A percentile compares a stretch with the other conserved stretches of the same genome.
These are phyloP conservation scores for Therioaphis trifolii DNA, from an alignment of 2,888 invertebrate genomes.

Conservation along the genomic window DNA sequence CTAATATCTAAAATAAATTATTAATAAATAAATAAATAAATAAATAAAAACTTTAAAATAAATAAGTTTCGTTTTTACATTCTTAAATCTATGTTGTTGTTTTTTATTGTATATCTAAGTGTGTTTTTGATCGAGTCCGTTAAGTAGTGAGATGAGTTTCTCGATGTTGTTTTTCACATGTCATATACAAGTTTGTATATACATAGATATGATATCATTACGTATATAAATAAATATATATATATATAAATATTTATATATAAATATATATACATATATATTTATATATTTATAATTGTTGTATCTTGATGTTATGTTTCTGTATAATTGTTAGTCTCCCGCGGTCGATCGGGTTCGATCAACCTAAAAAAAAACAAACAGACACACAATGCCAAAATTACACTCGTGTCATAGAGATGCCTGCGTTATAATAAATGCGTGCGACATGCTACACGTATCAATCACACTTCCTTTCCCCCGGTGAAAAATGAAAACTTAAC, in stretches of 20 bases:
- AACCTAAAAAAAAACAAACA: constrained; percentile 62
- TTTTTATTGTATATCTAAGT: constrained; percentile 6
- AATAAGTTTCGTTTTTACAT: constrained; percentile 57
- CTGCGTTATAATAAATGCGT: constrained; percentile 1
- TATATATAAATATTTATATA: no score
- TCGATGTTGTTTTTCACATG: constrained; percentile 61
- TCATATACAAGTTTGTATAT: constrained; percentile 49
- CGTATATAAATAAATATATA: no score
- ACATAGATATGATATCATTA: background rate
- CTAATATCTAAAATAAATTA: constrained; percentile 57
- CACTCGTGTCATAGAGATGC: constrained; percentile 55
- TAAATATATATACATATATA: no score
- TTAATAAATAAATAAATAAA: constrained; percentile 61
- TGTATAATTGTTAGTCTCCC: constrained; percentile 59
- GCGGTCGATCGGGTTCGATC: constrained; percentile 61
- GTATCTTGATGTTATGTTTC: constrained; percentile 62
- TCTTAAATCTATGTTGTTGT: constrained; percentile 53
- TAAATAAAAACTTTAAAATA: constrained; percentile 57
- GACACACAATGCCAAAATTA: constrained; percentile 63
- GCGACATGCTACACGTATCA: constrained; percentile 41
- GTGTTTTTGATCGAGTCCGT: constrained; percentile 59
- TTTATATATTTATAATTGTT: constrained; percentile 8
- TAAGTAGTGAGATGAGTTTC: constrained; percentile 52
- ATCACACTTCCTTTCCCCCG: background rate
- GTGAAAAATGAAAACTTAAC: background rate